These are phyloP conservation scores for Masticophis lateralis DNA, from an alignment of 2,797 vertebrate genomes.

Conservation along the genomic window DNA sequence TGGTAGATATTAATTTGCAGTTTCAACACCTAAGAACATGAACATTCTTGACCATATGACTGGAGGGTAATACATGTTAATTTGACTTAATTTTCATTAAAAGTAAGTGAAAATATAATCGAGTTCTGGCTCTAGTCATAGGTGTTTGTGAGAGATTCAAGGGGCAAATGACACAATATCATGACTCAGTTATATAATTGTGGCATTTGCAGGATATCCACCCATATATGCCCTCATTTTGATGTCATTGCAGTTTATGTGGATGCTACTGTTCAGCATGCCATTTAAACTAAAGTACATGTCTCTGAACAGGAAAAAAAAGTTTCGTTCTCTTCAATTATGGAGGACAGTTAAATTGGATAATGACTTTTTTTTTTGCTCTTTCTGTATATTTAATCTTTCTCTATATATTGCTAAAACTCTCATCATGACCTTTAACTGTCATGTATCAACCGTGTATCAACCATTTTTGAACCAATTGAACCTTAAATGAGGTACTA, in stretches of 20 bases:
- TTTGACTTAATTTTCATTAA: not conserved
- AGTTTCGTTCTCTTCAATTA: not conserved
- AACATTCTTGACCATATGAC: not conserved
- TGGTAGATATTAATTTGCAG: not conserved
- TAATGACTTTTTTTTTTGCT: not conserved
- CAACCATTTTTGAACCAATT: not conserved
- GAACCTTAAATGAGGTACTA: not conserved
- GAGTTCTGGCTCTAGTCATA: not conserved
- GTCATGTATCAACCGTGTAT: not conserved
- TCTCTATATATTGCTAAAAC: not conserved
- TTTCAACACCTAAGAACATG: not conserved
- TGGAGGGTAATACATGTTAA: not conserved
- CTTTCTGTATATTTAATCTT: not conserved
- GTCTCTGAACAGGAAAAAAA: not conserved
- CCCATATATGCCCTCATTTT: not conserved
- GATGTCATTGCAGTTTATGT: not conserved
- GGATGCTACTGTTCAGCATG: not conserved
- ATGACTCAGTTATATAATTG: not conserved
- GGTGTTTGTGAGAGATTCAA: not conserved
- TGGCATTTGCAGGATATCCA: not conserved
- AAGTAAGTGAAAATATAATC: not conserved
- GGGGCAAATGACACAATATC: not conserved
- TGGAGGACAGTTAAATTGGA: not conserved
- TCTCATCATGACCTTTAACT: not conserved
- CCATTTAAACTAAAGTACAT: not conserved